phyloP scores from a whole-genome alignment of 1,140 invertebrate species.

The Portunus trituberculatus region DNA sequence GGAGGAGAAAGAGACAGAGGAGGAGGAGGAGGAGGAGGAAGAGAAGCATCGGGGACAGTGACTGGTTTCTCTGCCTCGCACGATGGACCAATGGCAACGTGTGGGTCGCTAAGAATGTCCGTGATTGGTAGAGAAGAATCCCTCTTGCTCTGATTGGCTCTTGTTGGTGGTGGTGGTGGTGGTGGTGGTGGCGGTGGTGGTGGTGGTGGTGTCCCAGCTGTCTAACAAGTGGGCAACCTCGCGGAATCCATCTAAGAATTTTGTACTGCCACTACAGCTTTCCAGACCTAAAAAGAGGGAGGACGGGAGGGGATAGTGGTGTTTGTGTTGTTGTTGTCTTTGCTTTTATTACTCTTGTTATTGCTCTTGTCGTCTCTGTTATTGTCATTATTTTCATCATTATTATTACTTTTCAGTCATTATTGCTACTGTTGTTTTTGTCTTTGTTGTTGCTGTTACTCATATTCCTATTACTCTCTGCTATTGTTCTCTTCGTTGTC shows the following conservation, averaged over 20 bases:
- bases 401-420: too few species aligned
- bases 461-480: too few species aligned
- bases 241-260: background rate
- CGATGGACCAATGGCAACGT: background rate
- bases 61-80: background rate
- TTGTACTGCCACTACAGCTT: background rate
- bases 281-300: background rate
- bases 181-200: background rate
- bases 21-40: background rate
- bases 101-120: background rate
- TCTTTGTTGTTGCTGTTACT: too few species aligned
- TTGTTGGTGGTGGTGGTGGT: background rate
- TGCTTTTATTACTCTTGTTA: background rate
- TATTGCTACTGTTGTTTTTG: too few species aligned
- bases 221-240: background rate
- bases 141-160: background rate
- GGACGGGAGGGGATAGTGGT: background rate
- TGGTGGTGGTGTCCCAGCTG: background rate
- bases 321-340: too few species aligned
- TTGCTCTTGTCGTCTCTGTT: background rate
- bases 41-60: background rate
- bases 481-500: too few species aligned
- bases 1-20: background rate
- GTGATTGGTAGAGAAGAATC: conserved; percentile 27
- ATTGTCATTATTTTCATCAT: background rate